phyloP scores from a whole-genome alignment of 2,888 invertebrate genomes.

The Azorinus chamasolen region DNA sequence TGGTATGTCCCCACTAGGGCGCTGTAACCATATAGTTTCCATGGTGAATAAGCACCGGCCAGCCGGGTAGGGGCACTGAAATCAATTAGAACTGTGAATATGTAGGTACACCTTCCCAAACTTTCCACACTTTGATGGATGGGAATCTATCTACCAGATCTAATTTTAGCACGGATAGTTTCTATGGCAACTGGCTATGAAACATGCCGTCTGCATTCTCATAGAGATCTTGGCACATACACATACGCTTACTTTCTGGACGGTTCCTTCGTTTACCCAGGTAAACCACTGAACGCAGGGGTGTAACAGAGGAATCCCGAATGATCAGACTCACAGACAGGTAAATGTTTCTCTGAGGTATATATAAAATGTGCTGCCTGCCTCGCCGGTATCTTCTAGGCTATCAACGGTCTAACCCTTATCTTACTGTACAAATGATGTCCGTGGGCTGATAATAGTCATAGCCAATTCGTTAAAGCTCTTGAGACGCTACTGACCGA shows the following conservation, averaged over 20 bases:
- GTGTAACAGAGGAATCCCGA: no score
- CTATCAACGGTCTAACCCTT: no score
- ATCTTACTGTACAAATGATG: no score
- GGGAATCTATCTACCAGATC: conserved; percentile 61
- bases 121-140: conserved; percentile 37
- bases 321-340: no score
- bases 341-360: no score
- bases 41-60: conserved; percentile 45
- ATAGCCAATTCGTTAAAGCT: no score
- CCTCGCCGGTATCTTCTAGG: no score
- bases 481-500: no score
- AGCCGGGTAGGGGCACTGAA: neutral
- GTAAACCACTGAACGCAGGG: no score
- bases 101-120: conserved; percentile 39
- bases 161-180: conserved; percentile 67
- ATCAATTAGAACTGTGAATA: conserved; percentile 7
- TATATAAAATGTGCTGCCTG: no score
- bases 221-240: conserved; percentile 44
- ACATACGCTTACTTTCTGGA: conserved; percentile 9
- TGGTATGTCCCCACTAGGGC: conserved; percentile 81
- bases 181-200: conserved; percentile 60
- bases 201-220: conserved; percentile 67
- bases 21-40: conserved; percentile 85
- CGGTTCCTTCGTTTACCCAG: conserved; percentile 22
- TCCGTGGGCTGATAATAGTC: no score